Conservation (phyloP, 2,888 invertebrate genomes). For the Dioctria linearis region DNA sequence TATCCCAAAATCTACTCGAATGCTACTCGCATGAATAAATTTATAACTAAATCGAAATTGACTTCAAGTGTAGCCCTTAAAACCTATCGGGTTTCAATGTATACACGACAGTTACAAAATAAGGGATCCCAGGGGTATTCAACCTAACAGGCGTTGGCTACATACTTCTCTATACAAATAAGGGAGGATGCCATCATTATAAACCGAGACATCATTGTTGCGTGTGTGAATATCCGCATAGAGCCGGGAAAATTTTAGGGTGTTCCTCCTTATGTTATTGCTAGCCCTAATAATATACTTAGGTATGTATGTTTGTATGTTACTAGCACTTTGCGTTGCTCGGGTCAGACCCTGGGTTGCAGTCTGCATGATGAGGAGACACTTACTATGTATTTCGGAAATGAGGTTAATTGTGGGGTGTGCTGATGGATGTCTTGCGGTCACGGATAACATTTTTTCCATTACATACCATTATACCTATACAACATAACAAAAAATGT, state of each 20-base stretch:
- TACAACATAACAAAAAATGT: too few relatives aligned
- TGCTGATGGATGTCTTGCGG: constrained; percentile 41
- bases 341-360: neutral
- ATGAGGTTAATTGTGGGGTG: constrained; percentile 44
- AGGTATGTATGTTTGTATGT: too few relatives aligned
- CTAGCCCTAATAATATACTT: constrained; percentile 1
- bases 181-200: neutral
- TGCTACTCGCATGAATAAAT: too few relatives aligned
- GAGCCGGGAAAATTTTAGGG: constrained; percentile 32
- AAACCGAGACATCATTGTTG: constrained; percentile 31
- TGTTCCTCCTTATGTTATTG: neutral
- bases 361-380: neutral
- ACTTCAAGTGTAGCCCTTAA: constrained; percentile 21
- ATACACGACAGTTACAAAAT: neutral
- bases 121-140: neutral
- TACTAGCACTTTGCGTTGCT: too few relatives aligned
- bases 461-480: neutral
- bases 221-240: constrained; percentile 9
- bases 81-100: constrained; percentile 21
- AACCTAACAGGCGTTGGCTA: constrained; percentile 14
- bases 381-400: neutral
- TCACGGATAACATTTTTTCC: constrained; percentile 3
- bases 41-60: too few relatives aligned
- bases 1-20: constrained; percentile 1
- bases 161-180: neutral